Evolutionary conservation across 2,888 invertebrate species (phyloP).

Genomic region (Crossocerus cetratus): DNA sequence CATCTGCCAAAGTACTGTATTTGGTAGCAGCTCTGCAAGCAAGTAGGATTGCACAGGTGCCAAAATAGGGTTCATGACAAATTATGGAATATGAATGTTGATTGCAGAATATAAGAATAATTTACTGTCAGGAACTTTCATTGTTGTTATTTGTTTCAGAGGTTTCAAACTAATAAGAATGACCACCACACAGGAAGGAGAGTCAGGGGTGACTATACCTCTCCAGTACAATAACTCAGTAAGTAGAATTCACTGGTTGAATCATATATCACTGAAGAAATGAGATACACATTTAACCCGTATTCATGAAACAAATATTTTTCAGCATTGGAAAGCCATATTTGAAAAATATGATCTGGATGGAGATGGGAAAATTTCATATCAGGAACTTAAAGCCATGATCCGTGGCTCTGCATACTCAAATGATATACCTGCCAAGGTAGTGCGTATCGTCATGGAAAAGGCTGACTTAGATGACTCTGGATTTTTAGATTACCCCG

Average conservation of each 20-base stretch:
- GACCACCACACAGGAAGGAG: constrained; percentile 70
- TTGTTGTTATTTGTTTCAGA: constrained; percentile 44
- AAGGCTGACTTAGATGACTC: constrained; percentile 83
- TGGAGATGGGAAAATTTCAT: constrained; percentile 84
- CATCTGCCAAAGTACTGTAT: no score
- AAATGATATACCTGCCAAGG: constrained; percentile 84
- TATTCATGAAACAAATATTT: constrained; percentile 30
- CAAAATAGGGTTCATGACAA: no score
- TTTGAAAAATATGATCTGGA: constrained; percentile 83
- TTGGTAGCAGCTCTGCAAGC: no score
- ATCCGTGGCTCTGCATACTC: constrained; percentile 81
- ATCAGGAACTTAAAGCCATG: constrained; percentile 82
- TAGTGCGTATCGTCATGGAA: constrained; percentile 83
- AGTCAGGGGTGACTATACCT: constrained; percentile 71
- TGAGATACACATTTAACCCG: neutral
- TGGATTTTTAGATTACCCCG: constrained; percentile 84
- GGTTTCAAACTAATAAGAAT: constrained; percentile 72
- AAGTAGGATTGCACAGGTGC: no score
- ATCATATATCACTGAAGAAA: neutral
- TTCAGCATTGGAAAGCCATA: constrained; percentile 74
- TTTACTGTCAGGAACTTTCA: neutral
- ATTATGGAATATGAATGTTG: no score
- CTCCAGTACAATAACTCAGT: constrained; percentile 72
- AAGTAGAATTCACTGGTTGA: constrained; percentile 46
- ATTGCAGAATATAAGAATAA: no score